phyloP scores from a whole-genome alignment of 2,113 vertebrate species.

The Trogon melanurus region DNA sequence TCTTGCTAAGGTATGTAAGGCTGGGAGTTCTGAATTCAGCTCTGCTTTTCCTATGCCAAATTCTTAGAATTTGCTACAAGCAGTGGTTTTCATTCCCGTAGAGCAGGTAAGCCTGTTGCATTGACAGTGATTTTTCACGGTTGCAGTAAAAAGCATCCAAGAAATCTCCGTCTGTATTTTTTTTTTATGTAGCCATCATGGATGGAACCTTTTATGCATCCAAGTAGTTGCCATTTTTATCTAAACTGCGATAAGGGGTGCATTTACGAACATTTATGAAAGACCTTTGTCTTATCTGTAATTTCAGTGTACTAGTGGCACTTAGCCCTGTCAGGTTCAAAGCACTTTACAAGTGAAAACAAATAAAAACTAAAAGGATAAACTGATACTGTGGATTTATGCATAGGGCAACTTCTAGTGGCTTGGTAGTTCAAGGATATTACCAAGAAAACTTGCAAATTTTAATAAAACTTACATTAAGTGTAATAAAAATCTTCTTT shows the following conservation, averaged over 20 bases:
- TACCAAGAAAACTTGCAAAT: too few relatives aligned
- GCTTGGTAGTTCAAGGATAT: too few relatives aligned
- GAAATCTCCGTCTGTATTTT: not conserved
- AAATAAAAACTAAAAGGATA: too few relatives aligned
- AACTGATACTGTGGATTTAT: too few relatives aligned
- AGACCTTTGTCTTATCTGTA: not conserved
- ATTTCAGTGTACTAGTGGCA: not conserved
- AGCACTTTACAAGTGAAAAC: not conserved
- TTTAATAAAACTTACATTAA: too few relatives aligned
- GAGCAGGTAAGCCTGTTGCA: not conserved
- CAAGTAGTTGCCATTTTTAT: not conserved
- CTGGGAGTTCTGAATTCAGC: not conserved
- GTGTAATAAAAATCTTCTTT: too few relatives aligned
- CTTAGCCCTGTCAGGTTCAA: not conserved
- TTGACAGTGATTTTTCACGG: not conserved
- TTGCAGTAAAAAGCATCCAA: not conserved
- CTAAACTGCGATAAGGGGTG: not conserved
- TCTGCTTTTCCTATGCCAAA: not conserved
- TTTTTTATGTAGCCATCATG: not conserved
- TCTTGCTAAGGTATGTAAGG: not conserved
- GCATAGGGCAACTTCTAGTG: too few relatives aligned
- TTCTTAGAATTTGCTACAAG: not conserved
- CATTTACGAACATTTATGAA: not conserved
- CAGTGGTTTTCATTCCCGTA: not conserved
- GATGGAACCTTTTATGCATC: not conserved